Evolutionary conservation across 2,888 invertebrate genomes (phyloP), one percentile per base, ranked within the genome.

Genomic region (Drosophila kambysellisi): DNA sequence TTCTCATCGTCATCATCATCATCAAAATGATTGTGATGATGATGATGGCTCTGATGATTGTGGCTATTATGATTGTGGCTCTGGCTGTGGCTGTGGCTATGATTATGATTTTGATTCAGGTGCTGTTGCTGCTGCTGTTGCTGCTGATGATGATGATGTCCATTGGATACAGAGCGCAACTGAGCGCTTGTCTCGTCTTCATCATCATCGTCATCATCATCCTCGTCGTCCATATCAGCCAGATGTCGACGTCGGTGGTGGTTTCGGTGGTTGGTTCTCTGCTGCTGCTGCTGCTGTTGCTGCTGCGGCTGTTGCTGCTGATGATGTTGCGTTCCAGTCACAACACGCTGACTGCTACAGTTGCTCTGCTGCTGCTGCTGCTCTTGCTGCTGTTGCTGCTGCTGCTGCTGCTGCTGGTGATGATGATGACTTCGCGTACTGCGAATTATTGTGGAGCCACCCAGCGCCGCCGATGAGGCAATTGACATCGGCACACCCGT

Each of bases 171-270:
- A 11, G 54, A 51, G 15, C 70, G 77, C 70, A 74, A 30, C 52
- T 83, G 88, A 51, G 60, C 52, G 53, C 29, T 68, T 17, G 83
- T 59, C 62, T 83, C 58, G 35, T 79, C 70, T 35, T 79, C 77
- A 25, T 84, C 81, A 57, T 86, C 85, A 53, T 89, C 89, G 60
- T 91, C 91, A 70, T 91, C 91, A 72, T 91, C 91, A 65, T 91
- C 91, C 63, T 91, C 91, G 63, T 91, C 91, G 69, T 91, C 92
- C 85, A 91, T 79, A 62, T 91, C 91, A 52, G 90, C 85, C 64
- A 90, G 67, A 87, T 92, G 92, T 79, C 91, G 92, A 85, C 91
- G 92, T 88, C 91, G 92, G 89, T 91, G 92, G 86, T 91, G 91
- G 77, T 91, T 91, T 89, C 91, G 92, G 90, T 91, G 92, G 91